These are phyloP conservation scores for Eira barbara DNA, from an alignment of 2,113 vertebrate genomes.

Conservation along the genomic window DNA sequence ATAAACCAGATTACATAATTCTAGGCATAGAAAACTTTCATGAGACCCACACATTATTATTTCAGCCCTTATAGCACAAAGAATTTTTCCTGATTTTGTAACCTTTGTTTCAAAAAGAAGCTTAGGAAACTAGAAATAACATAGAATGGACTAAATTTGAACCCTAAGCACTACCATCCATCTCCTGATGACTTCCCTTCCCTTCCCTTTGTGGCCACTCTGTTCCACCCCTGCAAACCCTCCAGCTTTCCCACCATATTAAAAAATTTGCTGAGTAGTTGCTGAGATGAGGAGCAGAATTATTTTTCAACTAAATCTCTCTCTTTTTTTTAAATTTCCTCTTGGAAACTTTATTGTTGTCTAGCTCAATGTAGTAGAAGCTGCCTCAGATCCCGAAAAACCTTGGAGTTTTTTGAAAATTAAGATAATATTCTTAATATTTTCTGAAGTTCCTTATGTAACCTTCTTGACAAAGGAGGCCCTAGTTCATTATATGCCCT, in stretches of 20 bases:
- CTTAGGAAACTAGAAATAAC: background rate
- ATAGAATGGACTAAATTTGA: background rate
- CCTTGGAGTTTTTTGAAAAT: background rate
- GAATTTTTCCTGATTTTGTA: background rate
- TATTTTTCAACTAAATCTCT: background rate
- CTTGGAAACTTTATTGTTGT: background rate
- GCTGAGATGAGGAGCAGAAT: background rate
- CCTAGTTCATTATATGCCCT: background rate
- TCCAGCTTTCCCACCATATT: background rate
- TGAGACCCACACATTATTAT: background rate
- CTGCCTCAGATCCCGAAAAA: background rate
- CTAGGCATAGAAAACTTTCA: background rate
- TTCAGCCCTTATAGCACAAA: background rate
- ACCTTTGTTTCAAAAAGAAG: background rate
- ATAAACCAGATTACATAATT: slow-evolving; percentile 4
- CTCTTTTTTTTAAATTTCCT: background rate
- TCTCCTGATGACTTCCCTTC: background rate
- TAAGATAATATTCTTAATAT: background rate
- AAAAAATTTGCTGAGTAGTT: background rate
- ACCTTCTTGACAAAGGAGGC: background rate
- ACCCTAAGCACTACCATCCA: background rate
- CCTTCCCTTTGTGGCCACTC: background rate
- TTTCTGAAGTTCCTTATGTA: background rate
- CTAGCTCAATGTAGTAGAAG: background rate
- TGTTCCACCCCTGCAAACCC: background rate